Evolutionary conservation across 2,113 vertebrate species (phyloP).

Genomic region (Rafetus swinhoei): DNA sequence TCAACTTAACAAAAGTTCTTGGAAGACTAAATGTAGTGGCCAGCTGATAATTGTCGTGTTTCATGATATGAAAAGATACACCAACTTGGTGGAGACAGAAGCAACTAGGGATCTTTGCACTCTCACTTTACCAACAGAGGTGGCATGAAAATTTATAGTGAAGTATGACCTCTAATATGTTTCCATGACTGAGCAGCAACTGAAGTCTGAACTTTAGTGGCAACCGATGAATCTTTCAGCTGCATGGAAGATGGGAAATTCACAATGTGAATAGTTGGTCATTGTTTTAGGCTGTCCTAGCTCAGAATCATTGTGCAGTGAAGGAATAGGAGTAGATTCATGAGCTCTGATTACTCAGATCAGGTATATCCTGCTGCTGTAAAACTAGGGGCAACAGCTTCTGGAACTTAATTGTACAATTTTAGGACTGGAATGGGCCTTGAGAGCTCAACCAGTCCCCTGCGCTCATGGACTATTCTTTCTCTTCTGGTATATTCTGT

Average conservation of each 20-base stretch:
- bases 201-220: not conserved
- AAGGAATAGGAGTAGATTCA: no score
- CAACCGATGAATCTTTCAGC: not conserved
- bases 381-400: not conserved
- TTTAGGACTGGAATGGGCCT: no score
- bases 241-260: not conserved
- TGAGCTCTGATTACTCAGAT: not conserved
- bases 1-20: not conserved
- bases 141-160: not conserved
- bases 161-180: not conserved
- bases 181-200: not conserved
- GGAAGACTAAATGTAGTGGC: not conserved
- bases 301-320: no score
- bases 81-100: not conserved
- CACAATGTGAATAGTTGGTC: not conserved
- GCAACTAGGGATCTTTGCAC: not conserved
- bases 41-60: not conserved
- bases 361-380: not conserved
- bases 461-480: not conserved
- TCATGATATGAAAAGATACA: not conserved
- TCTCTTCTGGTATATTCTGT: not conserved
- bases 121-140: not conserved
- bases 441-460: no score
- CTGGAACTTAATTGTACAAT: not conserved
- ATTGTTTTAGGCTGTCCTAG: no score